Evolutionary conservation across 2,797 vertebrate genomes (phyloP), one percentile per base, ranked within the genome.

Genomic region (Columba guinea): DNA sequence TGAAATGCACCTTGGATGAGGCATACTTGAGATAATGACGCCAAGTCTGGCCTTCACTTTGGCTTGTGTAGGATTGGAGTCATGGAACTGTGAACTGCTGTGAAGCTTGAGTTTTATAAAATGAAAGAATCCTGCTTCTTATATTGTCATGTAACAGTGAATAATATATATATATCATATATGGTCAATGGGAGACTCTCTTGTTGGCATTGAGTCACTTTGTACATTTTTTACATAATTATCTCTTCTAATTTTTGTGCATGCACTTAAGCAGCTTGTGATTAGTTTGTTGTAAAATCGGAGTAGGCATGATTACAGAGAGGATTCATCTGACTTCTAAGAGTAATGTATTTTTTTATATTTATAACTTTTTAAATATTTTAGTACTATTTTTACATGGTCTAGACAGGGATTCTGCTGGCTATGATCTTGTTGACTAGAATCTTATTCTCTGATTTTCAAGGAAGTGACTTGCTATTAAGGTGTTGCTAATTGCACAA

Each of bases 131-230:
- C 41, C 20, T 73, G 32, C 18, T 70, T 30, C 46, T 81, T 62
- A 17, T 51, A 11, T 69, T 88, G 79, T 41, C 21, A 5, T 20
- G 4, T 34, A 34, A n/a, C 11, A 75, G 48, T 27, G 37, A 94
- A 46, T 15, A 70, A 84, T 35, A 35, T 35, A 35, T 35, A 35
- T 35, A 35, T 67, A 92, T 94, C 63, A 32, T 37, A 5, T 22
- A 35, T 94, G 93, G 93, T 88, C 94, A 93, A 96, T 92, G 87
- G 85, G 56, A 94, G 80, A 80, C 28, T 73, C 41, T 89, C 49
- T 68, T 77, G 13, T 32, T 94, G 95, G 93, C 93, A 55, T 14
- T 82, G 77, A 83, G 94, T 90, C 93, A 93, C 56, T n/a, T 82
- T 20, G 82, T 81, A 62, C n/a, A 6, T 60, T 93, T 95, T 95